phyloP scores from a whole-genome alignment of 2,797 vertebrate genomes.

The Ceyx erithaca region DNA sequence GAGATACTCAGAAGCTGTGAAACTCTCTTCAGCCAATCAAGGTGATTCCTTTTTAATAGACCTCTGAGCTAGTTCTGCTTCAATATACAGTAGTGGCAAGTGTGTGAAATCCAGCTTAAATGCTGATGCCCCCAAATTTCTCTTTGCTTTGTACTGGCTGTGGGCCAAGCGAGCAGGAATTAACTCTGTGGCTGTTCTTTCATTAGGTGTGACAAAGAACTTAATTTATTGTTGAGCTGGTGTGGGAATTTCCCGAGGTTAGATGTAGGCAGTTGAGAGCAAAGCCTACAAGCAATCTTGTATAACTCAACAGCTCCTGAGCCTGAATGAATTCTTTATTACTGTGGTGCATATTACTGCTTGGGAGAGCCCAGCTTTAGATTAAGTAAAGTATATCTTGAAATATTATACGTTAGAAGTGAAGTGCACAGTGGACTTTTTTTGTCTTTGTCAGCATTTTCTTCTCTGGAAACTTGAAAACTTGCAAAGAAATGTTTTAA shows the following conservation, averaged over 20 bases:
- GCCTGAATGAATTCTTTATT: background rate
- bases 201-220: conserved; percentile 46
- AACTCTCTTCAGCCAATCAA: background rate
- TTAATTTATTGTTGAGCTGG: conserved; percentile 41
- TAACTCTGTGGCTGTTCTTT: conserved; percentile 38
- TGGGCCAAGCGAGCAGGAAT: conserved; percentile 16
- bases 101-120: conserved; percentile 2
- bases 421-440: background rate
- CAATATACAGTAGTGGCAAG: background rate
- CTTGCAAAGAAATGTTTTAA: background rate
- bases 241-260: conserved; percentile 56
- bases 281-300: conserved; percentile 8
- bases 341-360: background rate
- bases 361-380: background rate
- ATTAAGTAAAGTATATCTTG: background rate
- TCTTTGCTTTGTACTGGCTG: conserved; percentile 4
- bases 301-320: background rate
- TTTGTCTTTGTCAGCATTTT: background rate
- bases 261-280: conserved; percentile 26
- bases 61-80: background rate
- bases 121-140: conserved; percentile 21
- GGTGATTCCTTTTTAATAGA: background rate
- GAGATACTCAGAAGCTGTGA: background rate
- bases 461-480: background rate
- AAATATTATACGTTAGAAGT: background rate